These are phyloP conservation scores for Pentalonia nigronervosa DNA, from an alignment of 1,140 invertebrate genomes.

Conservation along the genomic window DNA sequence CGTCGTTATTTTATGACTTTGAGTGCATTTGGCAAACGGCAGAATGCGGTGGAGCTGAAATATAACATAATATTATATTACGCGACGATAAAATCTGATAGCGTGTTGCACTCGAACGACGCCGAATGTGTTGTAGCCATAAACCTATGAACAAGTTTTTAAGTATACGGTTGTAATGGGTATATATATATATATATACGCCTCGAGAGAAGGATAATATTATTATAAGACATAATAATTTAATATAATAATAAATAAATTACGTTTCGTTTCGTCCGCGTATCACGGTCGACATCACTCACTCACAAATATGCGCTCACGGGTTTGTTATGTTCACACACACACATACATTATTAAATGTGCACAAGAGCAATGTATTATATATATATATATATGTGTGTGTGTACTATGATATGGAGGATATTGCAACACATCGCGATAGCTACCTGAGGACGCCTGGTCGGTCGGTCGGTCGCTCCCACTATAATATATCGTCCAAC, in stretches of 20 bases:
- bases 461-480: constrained; percentile 5
- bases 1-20: not conserved
- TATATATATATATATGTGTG: too few species aligned
- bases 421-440: constrained; percentile 1
- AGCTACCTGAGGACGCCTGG: constrained; percentile 1
- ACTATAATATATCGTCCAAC: not conserved
- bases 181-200: too few species aligned
- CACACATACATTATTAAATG: not conserved
- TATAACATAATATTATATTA: not conserved
- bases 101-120: not conserved
- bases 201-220: not conserved
- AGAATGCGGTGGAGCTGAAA: not conserved
- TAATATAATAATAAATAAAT: not conserved
- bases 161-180: too few species aligned
- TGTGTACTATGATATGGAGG: not conserved
- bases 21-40: not conserved
- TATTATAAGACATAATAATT: not conserved
- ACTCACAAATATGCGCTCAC: not conserved
- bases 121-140: not conserved
- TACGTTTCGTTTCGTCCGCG: not conserved
- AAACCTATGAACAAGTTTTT: not conserved
- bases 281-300: not conserved
- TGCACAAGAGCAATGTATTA: not conserved
- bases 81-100: not conserved
- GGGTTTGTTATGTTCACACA: not conserved